Evolutionary conservation across 1,140 invertebrate genomes (phyloP), one percentile per base, ranked within the genome.

Genomic region (Pomacea maculata): DNA sequence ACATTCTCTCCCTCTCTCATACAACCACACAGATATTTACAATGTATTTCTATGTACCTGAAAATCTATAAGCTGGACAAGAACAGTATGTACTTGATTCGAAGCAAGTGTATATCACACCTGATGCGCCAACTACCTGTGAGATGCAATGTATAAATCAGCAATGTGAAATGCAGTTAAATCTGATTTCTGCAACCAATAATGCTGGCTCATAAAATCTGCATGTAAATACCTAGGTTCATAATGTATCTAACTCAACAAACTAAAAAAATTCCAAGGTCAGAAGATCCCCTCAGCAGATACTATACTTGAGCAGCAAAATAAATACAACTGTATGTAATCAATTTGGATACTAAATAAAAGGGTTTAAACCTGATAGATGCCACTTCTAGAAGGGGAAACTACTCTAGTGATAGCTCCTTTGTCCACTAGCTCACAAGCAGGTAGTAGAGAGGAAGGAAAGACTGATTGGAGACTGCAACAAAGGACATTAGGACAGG

Each of bases 361-460:
- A 45, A 45, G 34, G 6, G 34, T 72, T 67, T 61, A 63, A 82
- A 89, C 89, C 86, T 89, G 88, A 82, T 87, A 90, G 5, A 89
- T 64, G 57, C 65, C 67, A 61, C 88, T 82, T 25, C 88, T 87
- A 80, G 84, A 86, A 9, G 88, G 85, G 73, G 85, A 87, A 11
- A 80, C 78, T 7, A 90, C 61, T 9, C 73, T 61, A 4, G 86
- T 87, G 8, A 90, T 84, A 78, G 84, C 82, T 64, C 75, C 77
- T 45, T 87, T 86, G 79, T 90, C 89, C 15, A 89, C 83, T 21
- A 90, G 75, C 75, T 90, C 89, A 52, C 89, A 78, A 6, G 89
- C 88, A 63, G 88, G 84, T 63, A 88, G 73, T 34, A 90, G 64
- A 4, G 86, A 81, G 15, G 86, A 80, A 83, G 88, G 86, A 78